phyloP scores from a whole-genome alignment of 2,797 vertebrate species.

The Chaetophractus vellerosus region DNA sequence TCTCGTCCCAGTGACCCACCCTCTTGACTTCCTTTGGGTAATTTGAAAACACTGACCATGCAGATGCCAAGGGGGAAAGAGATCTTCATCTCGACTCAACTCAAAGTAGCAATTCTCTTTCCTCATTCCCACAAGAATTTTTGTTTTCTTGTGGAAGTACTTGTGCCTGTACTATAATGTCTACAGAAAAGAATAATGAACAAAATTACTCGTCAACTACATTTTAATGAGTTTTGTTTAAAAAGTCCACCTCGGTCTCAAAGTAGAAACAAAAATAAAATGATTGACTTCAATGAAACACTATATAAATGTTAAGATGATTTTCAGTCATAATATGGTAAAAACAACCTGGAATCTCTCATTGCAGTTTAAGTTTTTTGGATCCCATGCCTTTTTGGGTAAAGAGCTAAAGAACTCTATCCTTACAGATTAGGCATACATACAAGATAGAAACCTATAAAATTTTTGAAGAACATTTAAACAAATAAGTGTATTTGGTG shows the following conservation, averaged over 20 bases:
- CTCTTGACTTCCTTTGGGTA: slow-evolving; percentile 64
- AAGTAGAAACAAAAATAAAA: slow-evolving; percentile 22
- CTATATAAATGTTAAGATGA: neutral
- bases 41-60: slow-evolving; percentile 64
- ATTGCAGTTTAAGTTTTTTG: neutral
- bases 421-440: neutral
- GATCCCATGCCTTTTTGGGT: neutral
- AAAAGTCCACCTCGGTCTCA: neutral
- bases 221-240: slow-evolving; percentile 28
- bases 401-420: neutral
- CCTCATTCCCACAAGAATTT: neutral
- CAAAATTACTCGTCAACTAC: neutral
- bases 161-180: neutral
- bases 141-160: slow-evolving; percentile 27
- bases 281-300: slow-evolving; percentile 15
- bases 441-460: neutral
- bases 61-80: slow-evolving; percentile 9
- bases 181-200: slow-evolving; percentile 34
- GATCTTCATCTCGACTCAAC: neutral
- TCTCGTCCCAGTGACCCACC: slow-evolving; percentile 36
- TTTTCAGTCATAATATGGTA: neutral
- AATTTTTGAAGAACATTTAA: neutral
- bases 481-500: neutral
- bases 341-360: neutral
- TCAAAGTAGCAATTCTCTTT: neutral